Evolutionary conservation across 2,888 invertebrate genomes (phyloP), one percentile per base, ranked within the genome.

Genomic region (Parnassius smintheus): DNA sequence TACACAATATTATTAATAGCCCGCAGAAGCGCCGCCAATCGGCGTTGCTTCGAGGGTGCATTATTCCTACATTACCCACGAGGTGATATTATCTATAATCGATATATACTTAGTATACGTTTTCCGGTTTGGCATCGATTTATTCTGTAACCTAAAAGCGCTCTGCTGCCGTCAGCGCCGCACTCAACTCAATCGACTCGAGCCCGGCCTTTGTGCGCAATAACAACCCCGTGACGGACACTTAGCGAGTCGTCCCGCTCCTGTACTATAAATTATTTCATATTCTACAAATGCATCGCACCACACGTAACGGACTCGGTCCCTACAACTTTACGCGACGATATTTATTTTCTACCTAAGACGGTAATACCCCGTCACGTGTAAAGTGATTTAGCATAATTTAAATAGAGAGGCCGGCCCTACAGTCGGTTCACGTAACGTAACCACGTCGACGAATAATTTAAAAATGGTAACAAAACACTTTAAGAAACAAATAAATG

Each of bases 61-160:
- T 82, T 84, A 83, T 74, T 78, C 72, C 87, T 89, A 88, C 82
- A 75, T 85, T 88, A 86, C 79, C 81, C 82, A 83, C 81, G 79
- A 86, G 79, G 82, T 88, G 88, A 87, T 86, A 86, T 86, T 81
- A 83, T 86, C 82, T 81, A 81, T 81, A 83, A 72, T 83, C 82
- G 83, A 86, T 84, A 83, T 84, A 83, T 86, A 83, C 82, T 88
- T 83, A 85, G 86, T 90, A 86, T 86, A 86, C 85, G 84, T 82
- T 79, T 86, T 86, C 82, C 79, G 83, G 85, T 90, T 91, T 90
- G 91, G 91, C 91, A 91, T 87, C 91, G 80, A 83, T 83, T 85
- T 81, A 78, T 68, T 83, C 77, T 82, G 85, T 86, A 85, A 85
- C 84, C 85, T 87, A 86, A 80, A 72, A 72, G 77, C 77, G 76